Conservation (phyloP, 2,888 invertebrate species). For the Apotomis betuletana region DNA sequence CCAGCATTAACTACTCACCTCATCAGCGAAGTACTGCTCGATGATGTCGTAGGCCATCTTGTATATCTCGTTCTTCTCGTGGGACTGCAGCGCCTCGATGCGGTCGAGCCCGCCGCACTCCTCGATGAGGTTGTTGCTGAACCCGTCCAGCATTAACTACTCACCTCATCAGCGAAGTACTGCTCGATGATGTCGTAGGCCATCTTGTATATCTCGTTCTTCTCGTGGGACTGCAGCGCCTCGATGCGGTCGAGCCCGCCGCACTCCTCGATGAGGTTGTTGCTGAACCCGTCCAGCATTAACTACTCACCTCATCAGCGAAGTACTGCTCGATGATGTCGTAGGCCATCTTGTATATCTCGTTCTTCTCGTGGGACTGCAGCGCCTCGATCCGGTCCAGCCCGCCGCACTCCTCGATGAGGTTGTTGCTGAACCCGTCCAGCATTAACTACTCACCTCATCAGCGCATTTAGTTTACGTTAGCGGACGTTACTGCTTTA, state of each 20-base stretch:
- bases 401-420: slow-evolving; percentile 99
- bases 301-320: slow-evolving; percentile 91
- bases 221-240: slow-evolving; percentile 97
- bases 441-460: slow-evolving; percentile 87
- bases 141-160: too few species aligned
- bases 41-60: slow-evolving; percentile 99
- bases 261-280: slow-evolving; percentile 98
- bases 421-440: slow-evolving; percentile 97
- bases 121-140: slow-evolving; percentile 96
- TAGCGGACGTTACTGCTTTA: too few species aligned
- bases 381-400: slow-evolving; percentile 98
- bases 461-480: slow-evolving; percentile 95
- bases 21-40: slow-evolving; percentile 98
- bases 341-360: slow-evolving; percentile 99
- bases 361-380: slow-evolving; percentile 99
- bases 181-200: slow-evolving; percentile 99
- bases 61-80: slow-evolving; percentile 99
- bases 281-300: too few species aligned
- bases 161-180: slow-evolving; percentile 97
- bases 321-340: slow-evolving; percentile 99
- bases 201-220: slow-evolving; percentile 99
- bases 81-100: slow-evolving; percentile 97
- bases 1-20: slow-evolving; percentile 85
- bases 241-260: slow-evolving; percentile 99
- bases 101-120: slow-evolving; percentile 99